These are phyloP conservation scores for Lottia scabra DNA, from an alignment of 2,888 invertebrate genomes.

Conservation along the genomic window DNA sequence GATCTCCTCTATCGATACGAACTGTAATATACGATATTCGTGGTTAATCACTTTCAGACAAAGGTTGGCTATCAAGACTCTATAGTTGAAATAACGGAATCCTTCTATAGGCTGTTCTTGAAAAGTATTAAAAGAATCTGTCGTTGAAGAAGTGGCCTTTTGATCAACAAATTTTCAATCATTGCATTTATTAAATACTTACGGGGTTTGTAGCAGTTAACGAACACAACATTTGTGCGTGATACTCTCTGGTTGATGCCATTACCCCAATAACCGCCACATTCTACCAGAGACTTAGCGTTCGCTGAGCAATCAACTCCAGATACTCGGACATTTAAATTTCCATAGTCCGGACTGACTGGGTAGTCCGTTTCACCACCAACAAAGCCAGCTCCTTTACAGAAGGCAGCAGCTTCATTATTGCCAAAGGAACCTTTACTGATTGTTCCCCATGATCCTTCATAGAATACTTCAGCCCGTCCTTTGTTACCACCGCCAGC, in stretches of 20 bases:
- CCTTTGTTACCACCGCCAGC: conserved; percentile 35
- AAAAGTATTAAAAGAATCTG: too few relatives aligned
- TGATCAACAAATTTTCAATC: too few relatives aligned
- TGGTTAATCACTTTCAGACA: too few relatives aligned
- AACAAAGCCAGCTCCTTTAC: conserved; percentile 40
- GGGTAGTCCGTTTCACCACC: conserved; percentile 35
- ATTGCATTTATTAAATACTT: neutral
- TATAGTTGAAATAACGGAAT: too few relatives aligned
- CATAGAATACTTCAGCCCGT: conserved; percentile 48
- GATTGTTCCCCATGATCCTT: conserved; percentile 47
- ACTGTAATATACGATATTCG: conserved; percentile 34
- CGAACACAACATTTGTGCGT: conserved; percentile 42
- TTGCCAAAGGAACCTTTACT: conserved; percentile 40
- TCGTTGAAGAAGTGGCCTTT: too few relatives aligned
- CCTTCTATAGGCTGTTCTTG: too few relatives aligned
- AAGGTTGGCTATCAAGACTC: too few relatives aligned
- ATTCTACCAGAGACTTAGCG: conserved; percentile 77
- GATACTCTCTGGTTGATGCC: conserved; percentile 33
- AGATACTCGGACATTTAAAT: conserved; percentile 73
- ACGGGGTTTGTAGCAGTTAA: conserved; percentile 50
- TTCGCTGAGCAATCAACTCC: conserved; percentile 78
- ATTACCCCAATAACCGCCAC: conserved; percentile 64
- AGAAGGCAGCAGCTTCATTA: conserved; percentile 49
- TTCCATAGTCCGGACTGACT: conserved; percentile 19
- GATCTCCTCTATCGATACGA: conserved; percentile 43